phyloP scores from a whole-genome alignment of 2,113 vertebrate genomes.

The Penelope pileata region DNA sequence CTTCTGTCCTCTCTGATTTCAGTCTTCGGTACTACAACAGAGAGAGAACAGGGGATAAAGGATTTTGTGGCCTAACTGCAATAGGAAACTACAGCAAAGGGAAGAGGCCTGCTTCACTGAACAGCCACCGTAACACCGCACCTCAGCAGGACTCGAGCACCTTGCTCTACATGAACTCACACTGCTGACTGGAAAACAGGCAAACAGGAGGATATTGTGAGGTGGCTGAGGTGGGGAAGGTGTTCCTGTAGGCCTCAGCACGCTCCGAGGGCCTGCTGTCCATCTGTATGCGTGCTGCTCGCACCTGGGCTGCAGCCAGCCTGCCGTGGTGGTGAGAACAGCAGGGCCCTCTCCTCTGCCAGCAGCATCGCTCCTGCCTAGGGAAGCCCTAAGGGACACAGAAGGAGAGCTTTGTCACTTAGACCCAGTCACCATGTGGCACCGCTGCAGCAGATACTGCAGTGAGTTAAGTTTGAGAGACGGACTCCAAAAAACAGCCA shows the following conservation, averaged over 20 bases:
- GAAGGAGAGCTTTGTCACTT: not conserved
- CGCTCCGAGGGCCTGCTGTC: not conserved
- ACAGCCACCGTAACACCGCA: not conserved
- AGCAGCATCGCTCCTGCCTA: not conserved
- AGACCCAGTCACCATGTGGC: not conserved
- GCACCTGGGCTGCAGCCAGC: not conserved
- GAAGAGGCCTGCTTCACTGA: not conserved
- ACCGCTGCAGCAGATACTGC: not conserved
- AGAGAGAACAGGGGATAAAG: not conserved
- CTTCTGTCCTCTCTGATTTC: slow-evolving; percentile 11
- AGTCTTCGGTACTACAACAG: not conserved
- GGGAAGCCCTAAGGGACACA: not conserved
- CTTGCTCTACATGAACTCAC: not conserved
- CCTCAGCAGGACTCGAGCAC: not conserved
- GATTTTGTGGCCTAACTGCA: slow-evolving; percentile 8
- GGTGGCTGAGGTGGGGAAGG: not conserved
- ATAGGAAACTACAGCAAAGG: not conserved
- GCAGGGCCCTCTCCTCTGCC: not conserved
- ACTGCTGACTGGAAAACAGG: not conserved
- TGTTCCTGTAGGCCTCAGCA: too few relatives aligned
- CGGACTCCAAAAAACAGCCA: not conserved
- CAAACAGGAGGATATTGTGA: not conserved
- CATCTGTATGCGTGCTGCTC: not conserved
- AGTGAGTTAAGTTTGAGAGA: not conserved
- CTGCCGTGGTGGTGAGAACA: not conserved